Evolutionary conservation across 2,797 vertebrate genomes (phyloP), one percentile per base, ranked within the genome.

Genomic region (Aphelocoma californica): DNA sequence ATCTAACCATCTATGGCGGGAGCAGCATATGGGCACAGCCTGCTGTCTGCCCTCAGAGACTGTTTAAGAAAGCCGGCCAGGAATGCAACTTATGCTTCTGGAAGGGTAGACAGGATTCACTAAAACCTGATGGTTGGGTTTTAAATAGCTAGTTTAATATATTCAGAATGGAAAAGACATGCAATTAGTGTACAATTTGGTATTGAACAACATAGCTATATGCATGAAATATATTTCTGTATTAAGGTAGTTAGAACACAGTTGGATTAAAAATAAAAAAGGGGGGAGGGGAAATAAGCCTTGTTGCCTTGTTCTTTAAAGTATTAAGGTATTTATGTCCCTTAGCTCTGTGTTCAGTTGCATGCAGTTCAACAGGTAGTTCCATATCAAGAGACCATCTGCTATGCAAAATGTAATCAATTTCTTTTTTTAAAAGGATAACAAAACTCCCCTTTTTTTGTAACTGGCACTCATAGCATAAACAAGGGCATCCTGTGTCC

Each of bases 371-470:
- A 93, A 94, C 62, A 96, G 65, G 71, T 94, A 94, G 75, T 64
- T 70, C 45, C 85, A 91, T 91, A 93, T 48, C 74, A 96, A 96
- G 86, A 96, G 28, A 81, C 77, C 93, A 96, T 96, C 96, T 97
- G 95, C 36, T 89, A 79, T 62, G 29, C 50, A 64, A 97, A 96
- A 74, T 38, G 42, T 82, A 92, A 96, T 62, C 42, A 88, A 87
- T 81, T 51, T 95, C 50, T 53, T 56, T 53, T 92, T 92, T 95
- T 62, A 61, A 81, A 96, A 86, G 57, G 48, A 73, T 74, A 86
- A 85, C 32, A 74, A 47, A 92, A 77, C n/a, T 58, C 18, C 1
- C 6, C 13, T 11, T 54, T 91, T 91, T 86, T 78, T 53, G 19
- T 48, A 32, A 28, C 26, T 78, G 54, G 28, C 38, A 82, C 14